These are phyloP conservation scores for Pomacea maculata DNA, from an alignment of 1,140 invertebrate genomes.

Conservation along the genomic window DNA sequence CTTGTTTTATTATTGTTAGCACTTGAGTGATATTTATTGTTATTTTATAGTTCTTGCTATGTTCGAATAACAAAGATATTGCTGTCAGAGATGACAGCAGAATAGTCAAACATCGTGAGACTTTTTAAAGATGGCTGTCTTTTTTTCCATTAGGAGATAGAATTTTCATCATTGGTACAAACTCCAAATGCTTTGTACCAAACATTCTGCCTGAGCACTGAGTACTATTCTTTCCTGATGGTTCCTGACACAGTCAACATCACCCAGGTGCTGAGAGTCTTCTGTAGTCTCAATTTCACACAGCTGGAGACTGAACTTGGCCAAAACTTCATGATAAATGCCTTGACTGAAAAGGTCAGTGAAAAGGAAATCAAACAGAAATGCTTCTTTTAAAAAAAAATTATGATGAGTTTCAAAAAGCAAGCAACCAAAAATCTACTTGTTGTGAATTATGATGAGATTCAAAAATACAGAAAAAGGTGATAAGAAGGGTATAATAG, in stretches of 20 bases:
- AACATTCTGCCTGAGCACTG: constrained; percentile 7
- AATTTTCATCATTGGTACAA: not conserved
- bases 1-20: no score
- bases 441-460: not conserved
- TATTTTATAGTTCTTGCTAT: no score
- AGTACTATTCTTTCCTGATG: constrained; percentile 13
- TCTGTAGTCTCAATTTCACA: constrained; percentile 27
- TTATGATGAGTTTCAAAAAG: not conserved
- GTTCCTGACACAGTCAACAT: constrained; percentile 18
- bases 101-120: no score
- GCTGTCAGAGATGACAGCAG: no score
- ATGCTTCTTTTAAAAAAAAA: not conserved
- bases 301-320: constrained; percentile 12
- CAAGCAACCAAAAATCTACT: not conserved
- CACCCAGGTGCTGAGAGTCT: constrained; percentile 3
- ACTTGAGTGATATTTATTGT: no score
- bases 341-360: constrained; percentile 14
- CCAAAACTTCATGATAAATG: constrained; percentile 25
- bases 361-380: not conserved
- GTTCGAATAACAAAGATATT: no score
- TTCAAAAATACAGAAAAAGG: not conserved
- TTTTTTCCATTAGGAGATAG: constrained; percentile 12
- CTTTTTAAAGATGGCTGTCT: no score
- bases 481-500: not conserved
- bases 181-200: not conserved